These are phyloP conservation scores for Discoglossus pictus DNA, from an alignment of 2,797 vertebrate species.

Conservation along the genomic window DNA sequence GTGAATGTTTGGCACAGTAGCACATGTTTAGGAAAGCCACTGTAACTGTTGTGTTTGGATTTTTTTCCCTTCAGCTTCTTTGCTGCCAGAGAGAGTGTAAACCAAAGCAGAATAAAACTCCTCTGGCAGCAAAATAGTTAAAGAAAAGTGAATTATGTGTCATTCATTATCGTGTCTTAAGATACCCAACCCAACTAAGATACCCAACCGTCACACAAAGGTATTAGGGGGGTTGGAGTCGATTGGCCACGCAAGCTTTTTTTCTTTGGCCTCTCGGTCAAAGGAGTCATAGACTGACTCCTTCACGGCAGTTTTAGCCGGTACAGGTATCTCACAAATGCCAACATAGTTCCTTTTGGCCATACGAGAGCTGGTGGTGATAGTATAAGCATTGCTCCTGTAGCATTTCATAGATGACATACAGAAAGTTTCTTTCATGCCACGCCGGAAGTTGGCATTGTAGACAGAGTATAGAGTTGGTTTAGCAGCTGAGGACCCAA, in stretches of 20 bases:
- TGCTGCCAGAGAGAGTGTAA: not conserved
- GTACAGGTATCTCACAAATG: slow-evolving; percentile 81
- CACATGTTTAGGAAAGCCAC: no score
- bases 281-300: slow-evolving; percentile 84
- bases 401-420: slow-evolving; percentile 97
- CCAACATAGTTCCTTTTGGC: slow-evolving; percentile 95
- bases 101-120: no score
- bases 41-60: no score
- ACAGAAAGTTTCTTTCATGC: slow-evolving; percentile 94
- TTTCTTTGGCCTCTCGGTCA: slow-evolving; percentile 86
- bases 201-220: slow-evolving; percentile 74
- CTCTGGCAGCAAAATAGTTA: not conserved
- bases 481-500: slow-evolving; percentile 89
- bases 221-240: slow-evolving; percentile 89
- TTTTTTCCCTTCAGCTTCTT: no score
- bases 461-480: slow-evolving; percentile 85
- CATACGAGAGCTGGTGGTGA: slow-evolving; percentile 90
- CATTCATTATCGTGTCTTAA: no score
- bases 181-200: no score
- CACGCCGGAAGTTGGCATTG: slow-evolving; percentile 88
- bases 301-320: slow-evolving; percentile 75
- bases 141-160: not conserved
- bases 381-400: slow-evolving; percentile 93
- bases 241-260: slow-evolving; percentile 93
- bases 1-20: no score